Evolutionary conservation across 2,888 invertebrate species (phyloP).

Genomic region (Heteromurus nitidus): DNA sequence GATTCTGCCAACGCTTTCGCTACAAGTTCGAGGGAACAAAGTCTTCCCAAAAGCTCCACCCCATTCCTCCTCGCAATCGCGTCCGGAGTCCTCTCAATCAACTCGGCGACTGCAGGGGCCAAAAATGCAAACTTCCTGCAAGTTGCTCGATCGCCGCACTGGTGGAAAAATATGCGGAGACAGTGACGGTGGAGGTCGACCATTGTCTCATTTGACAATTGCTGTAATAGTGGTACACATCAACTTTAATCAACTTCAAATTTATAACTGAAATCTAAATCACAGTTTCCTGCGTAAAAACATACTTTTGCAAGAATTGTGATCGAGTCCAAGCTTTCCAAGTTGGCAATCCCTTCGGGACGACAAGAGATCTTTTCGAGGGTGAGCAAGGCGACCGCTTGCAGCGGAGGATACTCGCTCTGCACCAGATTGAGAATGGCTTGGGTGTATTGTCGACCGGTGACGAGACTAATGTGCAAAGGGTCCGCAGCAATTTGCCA

Average conservation of each 20-base stretch:
- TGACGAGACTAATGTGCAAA: constrained; percentile 61
- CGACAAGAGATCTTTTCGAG: constrained; percentile 59
- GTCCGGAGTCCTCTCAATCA: constrained; percentile 55
- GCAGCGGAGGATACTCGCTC: constrained; percentile 66
- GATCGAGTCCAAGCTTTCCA: constrained; percentile 58
- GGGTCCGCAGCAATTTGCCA: constrained; percentile 70
- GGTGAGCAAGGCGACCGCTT: constrained; percentile 66
- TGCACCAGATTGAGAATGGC: constrained; percentile 59
- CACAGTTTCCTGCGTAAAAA: no score
- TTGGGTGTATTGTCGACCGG: constrained; percentile 28
- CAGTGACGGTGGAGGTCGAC: constrained; percentile 68
- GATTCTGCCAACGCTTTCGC: constrained; percentile 53
- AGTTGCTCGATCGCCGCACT: constrained; percentile 25
- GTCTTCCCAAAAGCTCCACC: constrained; percentile 42
- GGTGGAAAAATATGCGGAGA: constrained; percentile 61
- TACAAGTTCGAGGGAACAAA: constrained; percentile 43
- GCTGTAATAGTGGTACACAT: constrained; percentile 28
- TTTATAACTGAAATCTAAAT: no score
- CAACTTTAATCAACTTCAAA: background rate
- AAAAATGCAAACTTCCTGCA: constrained; percentile 39
- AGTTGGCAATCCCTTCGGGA: constrained; percentile 50
- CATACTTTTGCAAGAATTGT: constrained; percentile 55
- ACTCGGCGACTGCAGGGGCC: constrained; percentile 31
- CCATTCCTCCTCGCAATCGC: constrained; percentile 31
- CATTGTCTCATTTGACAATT: constrained; percentile 61